A percentile compares a stretch with the other conserved stretches of the same genome.
phyloP scores from a whole-genome alignment of 1,140 invertebrate species.

The Chironomus striatipennis region DNA sequence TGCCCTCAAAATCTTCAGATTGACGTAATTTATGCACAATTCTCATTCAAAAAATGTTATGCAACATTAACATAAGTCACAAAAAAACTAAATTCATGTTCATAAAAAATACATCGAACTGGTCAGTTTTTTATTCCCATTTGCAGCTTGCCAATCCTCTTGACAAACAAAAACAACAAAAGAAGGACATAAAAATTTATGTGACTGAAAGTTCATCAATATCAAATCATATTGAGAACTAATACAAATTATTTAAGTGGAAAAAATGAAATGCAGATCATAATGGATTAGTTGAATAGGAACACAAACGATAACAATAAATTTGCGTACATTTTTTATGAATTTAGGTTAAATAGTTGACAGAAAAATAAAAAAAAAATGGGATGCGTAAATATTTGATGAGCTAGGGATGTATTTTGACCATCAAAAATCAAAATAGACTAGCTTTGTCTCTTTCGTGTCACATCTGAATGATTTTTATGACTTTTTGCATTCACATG shows the following conservation, averaged over 20 bases:
- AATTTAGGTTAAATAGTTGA: constrained; percentile 20
- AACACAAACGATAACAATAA: constrained; percentile 2
- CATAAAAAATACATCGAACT: not conserved
- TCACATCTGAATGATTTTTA: constrained; percentile 18
- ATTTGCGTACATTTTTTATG: constrained; percentile 20
- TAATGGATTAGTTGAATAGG: not conserved
- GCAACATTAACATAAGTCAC: not conserved
- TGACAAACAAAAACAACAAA: not conserved
- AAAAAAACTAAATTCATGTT: not conserved
- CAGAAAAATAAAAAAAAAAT: too few species aligned
- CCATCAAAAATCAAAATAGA: constrained; percentile 17
- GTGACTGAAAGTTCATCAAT: constrained; percentile 5
- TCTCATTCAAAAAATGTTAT: not conserved
- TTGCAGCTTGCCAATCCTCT: not conserved
- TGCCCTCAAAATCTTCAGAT: too few species aligned
- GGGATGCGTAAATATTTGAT: not conserved
- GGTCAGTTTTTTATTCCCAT: not conserved
- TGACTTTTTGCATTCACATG: not conserved
- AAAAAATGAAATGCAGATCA: not conserved
- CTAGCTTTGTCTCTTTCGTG: not conserved
- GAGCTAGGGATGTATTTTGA: not conserved
- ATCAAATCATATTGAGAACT: not conserved
- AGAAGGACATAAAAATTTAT: not conserved
- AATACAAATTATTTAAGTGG: constrained; percentile 9
- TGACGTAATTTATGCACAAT: too few species aligned